Evolutionary conservation across 1,140 invertebrate species (phyloP), one percentile per base, ranked within the genome.

Genomic region (Meloidogyne exigua): DNA sequence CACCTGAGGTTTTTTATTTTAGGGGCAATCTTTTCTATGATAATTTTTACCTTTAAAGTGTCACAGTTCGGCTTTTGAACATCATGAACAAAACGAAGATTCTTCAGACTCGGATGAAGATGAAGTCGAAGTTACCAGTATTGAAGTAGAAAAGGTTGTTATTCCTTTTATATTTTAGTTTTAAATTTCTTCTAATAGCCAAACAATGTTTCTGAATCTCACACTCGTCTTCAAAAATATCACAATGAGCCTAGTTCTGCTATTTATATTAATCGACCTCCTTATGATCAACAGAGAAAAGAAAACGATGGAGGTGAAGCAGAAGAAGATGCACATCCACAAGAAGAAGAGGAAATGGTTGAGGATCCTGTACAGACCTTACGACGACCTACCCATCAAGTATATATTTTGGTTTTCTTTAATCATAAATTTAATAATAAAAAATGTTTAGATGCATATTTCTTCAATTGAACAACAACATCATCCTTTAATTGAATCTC

Each of bases 61-160:
- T 72, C 92, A 92, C 82, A 92, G 91, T 42, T 92, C 92, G 63
- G 88, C 88, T 68, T 93, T 94, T 84, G 90, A 93, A 66, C 87
- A n/a, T n/a, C n/a, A 86, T 13, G 92, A 94, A 86, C 94, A 96
- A 89, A 95, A 95, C 87, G 92, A 93, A 69, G 93, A 92, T 79
- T 95, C 93, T 13, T 73, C 72, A 36, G 72, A 73, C 13, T 73
- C 72, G 23, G 72, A 73, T 26, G 72, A 36, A 5, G 28, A 44
- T 23, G 39, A 62, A 1, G 69, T 26, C 0, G 69, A 71, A 42
- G 39, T 71, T 26, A 65, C 62, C 28, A 73, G 72, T 65, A 62
- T 62, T 36, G 36, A 36, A 21, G n/a, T 73, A 86, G 95, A 96
- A 88, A 94, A 96, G 93, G 94, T 95, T 89, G 90, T 91, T 71